Conservation (phyloP, 2,113 vertebrate genomes). For the Etheostoma spectabile region DNA sequence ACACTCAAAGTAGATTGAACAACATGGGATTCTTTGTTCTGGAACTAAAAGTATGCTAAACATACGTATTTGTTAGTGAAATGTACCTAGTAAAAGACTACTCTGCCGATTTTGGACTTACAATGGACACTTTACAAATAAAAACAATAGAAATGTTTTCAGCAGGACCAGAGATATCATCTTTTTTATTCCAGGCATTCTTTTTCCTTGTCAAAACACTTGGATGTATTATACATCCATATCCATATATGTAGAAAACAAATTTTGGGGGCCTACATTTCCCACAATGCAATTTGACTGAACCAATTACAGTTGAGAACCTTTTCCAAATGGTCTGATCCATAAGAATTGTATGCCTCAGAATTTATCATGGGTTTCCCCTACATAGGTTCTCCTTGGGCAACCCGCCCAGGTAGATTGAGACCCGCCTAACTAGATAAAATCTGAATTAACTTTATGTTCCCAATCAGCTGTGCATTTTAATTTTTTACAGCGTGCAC, state of each 20-base stretch:
- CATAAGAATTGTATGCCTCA: no score
- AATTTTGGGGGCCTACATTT: not conserved
- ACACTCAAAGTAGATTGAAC: constrained; percentile 33
- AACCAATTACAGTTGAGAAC: no score
- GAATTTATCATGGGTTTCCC: no score
- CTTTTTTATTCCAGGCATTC: not conserved
- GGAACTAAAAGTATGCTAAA: constrained; percentile 21
- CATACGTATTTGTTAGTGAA: not conserved
- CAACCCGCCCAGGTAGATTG: no score
- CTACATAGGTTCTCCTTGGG: no score
- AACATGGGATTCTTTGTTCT: constrained; percentile 20
- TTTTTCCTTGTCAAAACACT: not conserved
- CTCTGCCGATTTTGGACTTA: not conserved
- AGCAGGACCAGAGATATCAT: not conserved
- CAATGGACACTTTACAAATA: not conserved
- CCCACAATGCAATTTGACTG: not conserved
- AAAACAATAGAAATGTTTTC: not conserved
- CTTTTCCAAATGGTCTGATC: no score
- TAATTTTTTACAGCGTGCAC: no score
- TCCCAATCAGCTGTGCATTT: no score
- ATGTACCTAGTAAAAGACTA: not conserved
- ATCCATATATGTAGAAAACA: no score
- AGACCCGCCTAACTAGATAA: no score
- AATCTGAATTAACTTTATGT: no score
- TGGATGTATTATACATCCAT: no score